Conservation (phyloP, 2,113 vertebrate species). For the Pelecanus crispus region DNA sequence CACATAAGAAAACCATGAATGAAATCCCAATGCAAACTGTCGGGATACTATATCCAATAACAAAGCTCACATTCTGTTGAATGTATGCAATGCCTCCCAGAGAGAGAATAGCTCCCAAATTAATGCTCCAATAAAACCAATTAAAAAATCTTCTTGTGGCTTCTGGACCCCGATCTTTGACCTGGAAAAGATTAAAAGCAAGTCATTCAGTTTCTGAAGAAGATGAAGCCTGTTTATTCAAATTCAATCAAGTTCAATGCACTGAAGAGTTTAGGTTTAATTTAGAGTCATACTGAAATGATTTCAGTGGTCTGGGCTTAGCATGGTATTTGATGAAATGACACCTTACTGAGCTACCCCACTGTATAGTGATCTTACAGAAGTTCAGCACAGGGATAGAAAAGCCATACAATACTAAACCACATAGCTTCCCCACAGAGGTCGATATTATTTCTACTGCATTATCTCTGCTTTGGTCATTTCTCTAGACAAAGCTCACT, state of each 20-base stretch:
- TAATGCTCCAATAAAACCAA: conserved; percentile 99
- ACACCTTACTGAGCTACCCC: neutral
- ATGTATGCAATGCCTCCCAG: conserved; percentile 91
- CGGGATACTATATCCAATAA: conserved; percentile 85
- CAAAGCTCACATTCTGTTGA: conserved; percentile 90
- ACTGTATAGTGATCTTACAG: neutral
- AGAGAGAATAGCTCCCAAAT: conserved; percentile 91
- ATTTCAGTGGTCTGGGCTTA: neutral
- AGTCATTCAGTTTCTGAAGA: neutral
- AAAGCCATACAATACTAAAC: neutral
- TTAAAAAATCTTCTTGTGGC: conserved; percentile 95
- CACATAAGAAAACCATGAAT: conserved; percentile 86
- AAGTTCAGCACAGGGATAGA: neutral
- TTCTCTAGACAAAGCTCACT: neutral
- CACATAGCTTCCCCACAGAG: neutral
- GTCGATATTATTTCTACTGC: neutral
- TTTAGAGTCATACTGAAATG: neutral
- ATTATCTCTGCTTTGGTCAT: neutral
- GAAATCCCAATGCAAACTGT: conserved; percentile 86
- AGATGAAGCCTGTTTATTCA: neutral
- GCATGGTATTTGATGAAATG: neutral
- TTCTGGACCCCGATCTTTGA: conserved; percentile 93
- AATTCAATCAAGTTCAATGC: neutral
- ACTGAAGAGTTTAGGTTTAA: neutral
- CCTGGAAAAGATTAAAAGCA: conserved; percentile 68